Base-by-base conservation (phyloP, 2,888 invertebrate species). In the Epinotia brunnichana region DNA sequence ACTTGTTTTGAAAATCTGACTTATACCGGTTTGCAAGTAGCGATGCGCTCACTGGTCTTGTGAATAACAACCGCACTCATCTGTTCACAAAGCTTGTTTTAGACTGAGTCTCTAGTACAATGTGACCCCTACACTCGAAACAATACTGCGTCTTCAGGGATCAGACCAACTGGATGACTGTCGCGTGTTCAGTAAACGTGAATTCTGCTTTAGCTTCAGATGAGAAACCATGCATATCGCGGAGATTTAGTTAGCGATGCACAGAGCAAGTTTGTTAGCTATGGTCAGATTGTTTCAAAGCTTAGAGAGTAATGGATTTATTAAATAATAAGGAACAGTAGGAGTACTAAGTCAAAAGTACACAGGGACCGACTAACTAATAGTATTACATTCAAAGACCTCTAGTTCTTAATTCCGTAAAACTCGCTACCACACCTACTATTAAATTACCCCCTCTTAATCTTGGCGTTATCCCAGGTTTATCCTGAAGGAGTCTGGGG, bases 171-270 rank as follows among this genome's bases (percentile, higher is more conserved):
- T 48, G 48, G 48, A n/a, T n/a, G 5, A n/a, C 3, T 7, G 48
- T 48, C 15, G 48, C 48, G 48, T 48, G 15, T 15, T 44, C n/a
- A 5, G 7, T n/a, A 48, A 48, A n/a, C 15, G 48, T 48, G 15
- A 48, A 48, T 7, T 48, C n/a, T n/a, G 48, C 44, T 44, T 48
- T n/a, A 48, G 48, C 48, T 5, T 48, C n/a, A n/a, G 15, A 15
- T n/a, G 48, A 48, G 4, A n/a, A 48, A 48, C 48, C n/a, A 48
- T 44, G 44, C 44, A 44, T 48, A 48, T 48, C 48, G n/a, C 35
- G 2, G 57, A 57, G 57, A 57, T 57, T 35, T 57, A 57, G 57
- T 57, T 57, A 57, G 57, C 57, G 35, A n/a, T 15, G 21, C 57
- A 35, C 54, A 56, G 57, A 21, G 29, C n/a, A 35, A 57, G n/a